Conservation (phyloP, 2,113 vertebrate genomes). For the Delphinus delphis region DNA sequence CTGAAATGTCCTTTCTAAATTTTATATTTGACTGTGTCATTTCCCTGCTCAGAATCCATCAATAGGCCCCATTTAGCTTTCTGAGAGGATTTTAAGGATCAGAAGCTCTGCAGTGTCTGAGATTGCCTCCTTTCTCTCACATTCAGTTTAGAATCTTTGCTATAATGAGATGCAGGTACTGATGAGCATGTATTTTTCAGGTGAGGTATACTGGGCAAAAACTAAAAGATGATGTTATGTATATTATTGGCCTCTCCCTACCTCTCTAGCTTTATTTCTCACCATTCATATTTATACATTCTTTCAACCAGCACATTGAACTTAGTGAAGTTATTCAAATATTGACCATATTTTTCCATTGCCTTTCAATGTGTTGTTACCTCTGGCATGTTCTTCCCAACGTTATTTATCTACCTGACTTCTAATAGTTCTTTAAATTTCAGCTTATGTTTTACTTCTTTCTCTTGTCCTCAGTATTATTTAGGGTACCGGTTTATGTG, state of each 20-base stretch:
- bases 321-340: neutral
- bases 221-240: neutral
- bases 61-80: neutral
- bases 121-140: neutral
- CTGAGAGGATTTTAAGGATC: neutral
- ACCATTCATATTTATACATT: neutral
- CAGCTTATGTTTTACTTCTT: slow-evolving; percentile 1
- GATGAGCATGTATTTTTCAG: neutral
- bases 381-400: neutral
- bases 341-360: neutral
- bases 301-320: neutral
- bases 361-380: neutral
- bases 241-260: neutral
- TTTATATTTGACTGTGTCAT: neutral
- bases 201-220: neutral
- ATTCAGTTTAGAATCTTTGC: neutral
- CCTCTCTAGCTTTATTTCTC: neutral
- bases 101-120: neutral
- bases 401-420: neutral
- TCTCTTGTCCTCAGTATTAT: neutral
- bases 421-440: slow-evolving; percentile 1
- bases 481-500: neutral
- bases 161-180: neutral
- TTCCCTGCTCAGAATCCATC: neutral
- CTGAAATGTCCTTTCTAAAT: neutral